These are phyloP conservation scores for Drosophila nr. fundita DNA, from an alignment of 2,888 invertebrate species.

Conservation along the genomic window DNA sequence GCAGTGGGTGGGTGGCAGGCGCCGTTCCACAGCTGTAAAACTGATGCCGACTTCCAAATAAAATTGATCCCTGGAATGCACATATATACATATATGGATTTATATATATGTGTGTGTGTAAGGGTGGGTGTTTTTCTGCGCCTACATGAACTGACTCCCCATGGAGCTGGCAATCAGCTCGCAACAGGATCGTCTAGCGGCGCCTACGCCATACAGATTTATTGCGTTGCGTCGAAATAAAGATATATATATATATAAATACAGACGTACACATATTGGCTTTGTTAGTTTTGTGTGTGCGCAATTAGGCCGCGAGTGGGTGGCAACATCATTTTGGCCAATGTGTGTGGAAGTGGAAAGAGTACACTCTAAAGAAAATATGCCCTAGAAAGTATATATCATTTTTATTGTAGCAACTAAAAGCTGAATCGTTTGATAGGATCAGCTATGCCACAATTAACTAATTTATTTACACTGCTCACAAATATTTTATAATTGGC, in stretches of 20 bases:
- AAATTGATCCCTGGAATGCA: conserved; percentile 24
- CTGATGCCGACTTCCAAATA: conserved; percentile 36
- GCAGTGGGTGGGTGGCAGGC: conserved; percentile 50
- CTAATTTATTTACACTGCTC: not conserved
- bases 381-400: not conserved
- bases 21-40: conserved; percentile 48
- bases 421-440: not conserved
- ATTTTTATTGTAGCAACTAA: not conserved
- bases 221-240: conserved; percentile 42
- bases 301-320: conserved; percentile 33
- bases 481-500: not conserved
- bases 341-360: not conserved
- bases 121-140: conserved; percentile 1
- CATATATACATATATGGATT: not conserved
- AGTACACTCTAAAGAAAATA: not conserved
- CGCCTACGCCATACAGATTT: conserved; percentile 65
- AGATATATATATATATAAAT: not conserved
- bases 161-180: conserved; percentile 13
- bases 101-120: no score
- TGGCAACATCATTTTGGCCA: conserved; percentile 24
- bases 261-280: not conserved
- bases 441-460: not conserved
- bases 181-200: conserved; percentile 21
- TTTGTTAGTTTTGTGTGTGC: conserved; percentile 16
- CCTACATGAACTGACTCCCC: conserved; percentile 25